phyloP scores from a whole-genome alignment of 2,797 vertebrate species.

The Glossophaga mutica region DNA sequence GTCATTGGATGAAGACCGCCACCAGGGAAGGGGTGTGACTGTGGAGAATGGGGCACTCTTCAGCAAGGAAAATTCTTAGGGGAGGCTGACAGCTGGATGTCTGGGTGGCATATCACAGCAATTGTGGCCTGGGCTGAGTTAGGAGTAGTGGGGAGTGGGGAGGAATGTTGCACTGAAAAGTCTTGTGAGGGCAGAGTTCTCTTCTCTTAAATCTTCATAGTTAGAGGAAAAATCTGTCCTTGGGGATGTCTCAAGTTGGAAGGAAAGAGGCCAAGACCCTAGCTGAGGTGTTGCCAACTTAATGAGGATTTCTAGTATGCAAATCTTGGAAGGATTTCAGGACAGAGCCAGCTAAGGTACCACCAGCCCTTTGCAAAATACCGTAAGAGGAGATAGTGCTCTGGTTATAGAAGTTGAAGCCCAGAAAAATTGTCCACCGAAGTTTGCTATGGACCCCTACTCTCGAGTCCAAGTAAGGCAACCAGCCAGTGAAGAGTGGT shows the following conservation, averaged over 20 bases:
- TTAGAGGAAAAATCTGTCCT: not conserved
- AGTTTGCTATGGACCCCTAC: not conserved
- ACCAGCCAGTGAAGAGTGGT: not conserved
- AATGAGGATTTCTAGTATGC: not conserved
- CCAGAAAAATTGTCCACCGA: not conserved
- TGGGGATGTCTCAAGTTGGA: not conserved
- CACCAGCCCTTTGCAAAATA: not conserved
- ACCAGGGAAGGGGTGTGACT: too few species aligned
- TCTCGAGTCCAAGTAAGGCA: not conserved
- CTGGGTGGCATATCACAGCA: not conserved
- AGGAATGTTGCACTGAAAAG: not conserved
- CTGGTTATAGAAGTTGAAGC: not conserved
- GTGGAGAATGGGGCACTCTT: not conserved
- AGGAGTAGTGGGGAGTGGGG: accelerated
- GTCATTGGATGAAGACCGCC: not conserved
- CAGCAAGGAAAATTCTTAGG: not conserved
- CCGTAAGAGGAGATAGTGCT: not conserved
- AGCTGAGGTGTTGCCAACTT: not conserved
- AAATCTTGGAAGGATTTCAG: not conserved
- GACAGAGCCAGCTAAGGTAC: not conserved
- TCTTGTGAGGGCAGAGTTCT: not conserved
- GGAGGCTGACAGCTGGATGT: not conserved
- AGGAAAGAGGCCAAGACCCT: not conserved
- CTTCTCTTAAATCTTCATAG: not conserved
- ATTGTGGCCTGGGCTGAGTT: not conserved